A percentile compares a stretch with the other conserved stretches of the same genome.
These are phyloP conservation scores for Linnaemya tessellans DNA, from an alignment of 2,888 invertebrate genomes.

Conservation along the genomic window DNA sequence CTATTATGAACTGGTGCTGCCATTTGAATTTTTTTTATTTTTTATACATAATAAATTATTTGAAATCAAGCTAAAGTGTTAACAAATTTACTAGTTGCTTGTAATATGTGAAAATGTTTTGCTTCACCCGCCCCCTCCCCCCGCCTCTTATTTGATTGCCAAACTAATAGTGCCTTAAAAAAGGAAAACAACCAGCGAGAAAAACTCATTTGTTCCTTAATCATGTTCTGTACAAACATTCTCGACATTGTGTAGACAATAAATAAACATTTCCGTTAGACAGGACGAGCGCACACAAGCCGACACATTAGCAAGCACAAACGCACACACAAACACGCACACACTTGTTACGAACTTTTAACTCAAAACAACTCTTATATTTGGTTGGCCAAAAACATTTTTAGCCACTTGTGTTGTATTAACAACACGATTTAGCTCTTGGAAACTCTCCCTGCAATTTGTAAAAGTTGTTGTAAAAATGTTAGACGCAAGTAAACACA, in stretches of 20 bases:
- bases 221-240: conserved; percentile 56
- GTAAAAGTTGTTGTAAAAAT: conserved; percentile 11
- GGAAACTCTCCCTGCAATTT: conserved; percentile 31
- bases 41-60: conserved; percentile 48
- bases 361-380: conserved; percentile 30
- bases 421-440: conserved; percentile 39
- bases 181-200: background rate
- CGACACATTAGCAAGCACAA: too few species aligned
- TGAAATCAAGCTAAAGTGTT: conserved; percentile 56
- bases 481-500: background rate
- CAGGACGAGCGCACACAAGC: conserved; percentile 12
- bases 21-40: too few species aligned
- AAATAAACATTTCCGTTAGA: conserved; percentile 52
- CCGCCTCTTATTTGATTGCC: background rate
- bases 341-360: conserved; percentile 26
- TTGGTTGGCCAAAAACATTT: conserved; percentile 58
- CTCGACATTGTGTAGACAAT: conserved; percentile 39
- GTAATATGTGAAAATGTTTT: conserved; percentile 7
- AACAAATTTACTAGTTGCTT: conserved; percentile 64
- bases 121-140: background rate
- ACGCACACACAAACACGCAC: background rate
- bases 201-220: conserved; percentile 58
- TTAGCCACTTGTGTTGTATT: conserved; percentile 52
- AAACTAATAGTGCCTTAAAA: background rate
- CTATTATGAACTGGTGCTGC: too few species aligned